phyloP scores from a whole-genome alignment of 2,113 vertebrate species.

The Carassius gibelio region DNA sequence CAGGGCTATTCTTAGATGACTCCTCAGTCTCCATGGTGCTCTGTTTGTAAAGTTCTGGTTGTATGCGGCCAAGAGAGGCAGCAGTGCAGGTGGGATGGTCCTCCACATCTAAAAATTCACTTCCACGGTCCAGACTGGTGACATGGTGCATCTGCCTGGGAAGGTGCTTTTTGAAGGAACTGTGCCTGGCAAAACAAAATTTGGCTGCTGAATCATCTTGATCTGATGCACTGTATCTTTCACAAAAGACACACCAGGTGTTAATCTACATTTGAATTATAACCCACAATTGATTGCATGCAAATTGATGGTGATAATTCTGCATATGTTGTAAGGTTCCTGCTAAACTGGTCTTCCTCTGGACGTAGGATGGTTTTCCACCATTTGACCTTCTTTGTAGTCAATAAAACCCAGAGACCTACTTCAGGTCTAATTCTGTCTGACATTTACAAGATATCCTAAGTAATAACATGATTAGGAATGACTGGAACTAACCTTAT shows the following conservation, averaged over 20 bases:
- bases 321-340: not conserved
- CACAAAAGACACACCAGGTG: conserved; percentile 40
- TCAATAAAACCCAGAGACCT: conserved; percentile 26
- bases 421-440: conserved; percentile 27
- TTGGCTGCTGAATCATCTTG: conserved; percentile 30
- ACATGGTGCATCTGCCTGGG: conserved; percentile 60
- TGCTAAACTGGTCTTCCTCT: not conserved
- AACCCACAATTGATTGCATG: not conserved
- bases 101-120: conserved; percentile 60
- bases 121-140: conserved; percentile 60
- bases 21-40: conserved; percentile 63
- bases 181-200: conserved; percentile 73
- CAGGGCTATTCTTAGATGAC: conserved; percentile 62
- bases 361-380: not conserved
- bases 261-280: conserved; percentile 38
- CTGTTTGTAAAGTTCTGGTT: conserved; percentile 80
- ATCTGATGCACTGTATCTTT: conserved; percentile 17
- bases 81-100: conserved; percentile 74
- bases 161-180: conserved; percentile 79
- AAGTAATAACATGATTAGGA: conserved; percentile 44
- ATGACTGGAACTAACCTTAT: conserved; percentile 39
- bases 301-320: not conserved
- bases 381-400: conserved; percentile 21
- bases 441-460: conserved; percentile 42
- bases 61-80: conserved; percentile 75